phyloP scores from a whole-genome alignment of 2,888 invertebrate species.

The Lycaena phlaeas region DNA sequence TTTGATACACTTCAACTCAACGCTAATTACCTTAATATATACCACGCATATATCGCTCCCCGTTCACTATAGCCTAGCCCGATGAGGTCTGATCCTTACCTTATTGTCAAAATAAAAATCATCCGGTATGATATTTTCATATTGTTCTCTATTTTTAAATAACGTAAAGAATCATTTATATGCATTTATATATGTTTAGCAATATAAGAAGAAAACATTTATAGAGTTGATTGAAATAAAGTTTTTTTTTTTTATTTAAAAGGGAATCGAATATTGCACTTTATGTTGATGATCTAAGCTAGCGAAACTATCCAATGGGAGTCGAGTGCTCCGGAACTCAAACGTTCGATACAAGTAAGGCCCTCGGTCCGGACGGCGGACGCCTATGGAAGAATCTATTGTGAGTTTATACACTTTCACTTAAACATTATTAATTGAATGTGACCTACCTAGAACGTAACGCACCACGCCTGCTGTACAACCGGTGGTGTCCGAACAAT shows the following conservation, averaged over 20 bases:
- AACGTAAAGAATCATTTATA: too few relatives aligned
- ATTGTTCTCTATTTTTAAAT: too few relatives aligned
- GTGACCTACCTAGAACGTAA: constrained; percentile 62
- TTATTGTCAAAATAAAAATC: too few relatives aligned
- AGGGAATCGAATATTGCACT: constrained; percentile 40
- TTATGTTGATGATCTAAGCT: constrained; percentile 44
- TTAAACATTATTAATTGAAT: constrained; percentile 64
- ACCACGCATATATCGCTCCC: constrained; percentile 1
- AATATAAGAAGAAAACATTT: background rate
- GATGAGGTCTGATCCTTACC: background rate
- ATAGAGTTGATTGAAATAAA: background rate
- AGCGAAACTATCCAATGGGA: constrained; percentile 44
- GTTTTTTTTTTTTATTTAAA: background rate
- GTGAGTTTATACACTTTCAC: constrained; percentile 63
- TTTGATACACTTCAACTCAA: background rate
- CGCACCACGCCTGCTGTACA: constrained; percentile 2
- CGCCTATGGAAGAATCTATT: constrained; percentile 52
- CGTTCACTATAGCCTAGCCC: constrained; percentile 1
- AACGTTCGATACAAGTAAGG: constrained; percentile 49
- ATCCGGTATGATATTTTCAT: too few relatives aligned
- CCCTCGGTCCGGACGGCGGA: constrained; percentile 40
- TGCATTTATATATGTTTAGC: too few relatives aligned
- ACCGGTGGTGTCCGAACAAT: background rate
- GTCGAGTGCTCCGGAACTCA: constrained; percentile 21
- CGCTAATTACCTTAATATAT: constrained; percentile 3